Base-by-base conservation (phyloP, 2,113 vertebrate species). In the Thomomys bottae region DNA sequence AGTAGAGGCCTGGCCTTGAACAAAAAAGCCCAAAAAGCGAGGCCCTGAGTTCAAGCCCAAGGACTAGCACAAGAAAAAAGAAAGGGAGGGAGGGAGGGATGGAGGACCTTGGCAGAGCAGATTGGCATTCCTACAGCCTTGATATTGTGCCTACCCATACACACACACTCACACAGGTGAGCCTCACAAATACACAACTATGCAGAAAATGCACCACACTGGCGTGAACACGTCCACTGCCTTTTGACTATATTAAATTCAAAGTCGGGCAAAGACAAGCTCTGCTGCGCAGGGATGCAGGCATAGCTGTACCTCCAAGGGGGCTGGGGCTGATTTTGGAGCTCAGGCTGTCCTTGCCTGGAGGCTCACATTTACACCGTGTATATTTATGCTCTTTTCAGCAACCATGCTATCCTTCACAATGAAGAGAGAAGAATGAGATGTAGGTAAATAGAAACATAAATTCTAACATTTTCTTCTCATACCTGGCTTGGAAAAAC, bases 391-490 rank as follows among this genome's bases (percentile, higher is more conserved):
- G 30, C 57, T 59, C 23, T 73, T 73, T 94, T 84, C 61, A 71
- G 72, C 38, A 81, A 80, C 11, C 26, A 17, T 45, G 66, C 54
- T 32, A 1, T 20, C 90, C 67, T 89, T 90, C 38, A 73, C 34
- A 42, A 80, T 17, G 72, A 80, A 93, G 54, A 45, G 36, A 77
- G 75, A 80, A 59, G 7, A n/a, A 57, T 38, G 71, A 87, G 34
- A 77, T 77, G 40, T 11, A 92, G 89, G 34, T 66, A 87, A 84
- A 90, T 23, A 49, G 20, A 73, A 86, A 92, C 8, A 59, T 20
- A 92, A 90, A 42, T 77, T 89, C 75, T 45, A 71, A 68, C 68
- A 89, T 77, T 84, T 88, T 87, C 85, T 95, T 78, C 78, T 64
- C 64, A 73, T 18, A 78, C 40, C 64, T 78, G 36, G 64, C 73